Conservation (phyloP, 92 coral and sea anemone genomes). For the Porites divaricata region DNA sequence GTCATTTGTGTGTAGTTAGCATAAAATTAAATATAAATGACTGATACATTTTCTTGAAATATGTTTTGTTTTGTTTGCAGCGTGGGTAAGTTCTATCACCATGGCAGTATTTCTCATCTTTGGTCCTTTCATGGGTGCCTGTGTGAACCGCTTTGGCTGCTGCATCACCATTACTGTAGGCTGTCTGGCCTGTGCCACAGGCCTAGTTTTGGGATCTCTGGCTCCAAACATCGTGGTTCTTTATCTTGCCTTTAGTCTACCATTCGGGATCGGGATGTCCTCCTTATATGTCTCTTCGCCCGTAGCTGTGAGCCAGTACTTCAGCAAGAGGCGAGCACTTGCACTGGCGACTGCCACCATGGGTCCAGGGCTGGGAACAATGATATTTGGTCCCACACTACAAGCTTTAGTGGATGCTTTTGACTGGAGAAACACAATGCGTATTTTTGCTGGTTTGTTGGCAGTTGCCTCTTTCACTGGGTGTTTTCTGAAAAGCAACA, state of each 20-base stretch:
- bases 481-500: neutral
- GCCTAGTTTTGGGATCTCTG: neutral
- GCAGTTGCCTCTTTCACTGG: conserved; percentile 27
- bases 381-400: conserved; percentile 28
- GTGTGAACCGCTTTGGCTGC: conserved; percentile 57
- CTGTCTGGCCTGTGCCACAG: neutral
- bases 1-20: neutral
- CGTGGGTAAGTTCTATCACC: conserved; percentile 72
- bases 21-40: no score
- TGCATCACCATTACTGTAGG: conserved; percentile 25
- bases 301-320: conserved; percentile 3
- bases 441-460: conserved; percentile 14
- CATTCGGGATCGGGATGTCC: conserved; percentile 17
- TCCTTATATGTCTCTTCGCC: conserved; percentile 13
- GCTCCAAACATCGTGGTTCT: neutral
- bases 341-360: conserved; percentile 24
- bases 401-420: conserved; percentile 7
- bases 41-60: neutral
- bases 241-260: neutral
- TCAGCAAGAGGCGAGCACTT: conserved; percentile 20
- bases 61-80: conserved; percentile 19
- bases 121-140: conserved; percentile 49
- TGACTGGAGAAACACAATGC: conserved; percentile 29
- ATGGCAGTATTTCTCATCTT: conserved; percentile 27
- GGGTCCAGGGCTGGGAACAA: conserved; percentile 36